phyloP scores from a whole-genome alignment of 2,888 invertebrate genomes.

The Melikaiella ostensackeni region DNA sequence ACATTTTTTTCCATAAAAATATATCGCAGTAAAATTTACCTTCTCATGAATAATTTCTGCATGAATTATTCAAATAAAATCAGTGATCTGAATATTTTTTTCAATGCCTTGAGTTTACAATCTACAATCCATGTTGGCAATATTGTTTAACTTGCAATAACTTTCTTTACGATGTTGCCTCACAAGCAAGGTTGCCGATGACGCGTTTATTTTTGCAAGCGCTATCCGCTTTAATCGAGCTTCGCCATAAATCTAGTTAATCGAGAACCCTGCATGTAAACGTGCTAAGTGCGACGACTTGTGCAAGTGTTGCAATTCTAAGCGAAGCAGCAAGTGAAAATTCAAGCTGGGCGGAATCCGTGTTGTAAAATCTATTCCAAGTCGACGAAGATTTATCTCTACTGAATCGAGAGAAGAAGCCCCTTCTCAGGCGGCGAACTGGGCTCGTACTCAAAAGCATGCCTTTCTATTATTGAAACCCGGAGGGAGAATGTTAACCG shows the following conservation, averaged over 20 bases:
- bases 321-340: conserved; percentile 32
- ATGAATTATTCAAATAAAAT: no score
- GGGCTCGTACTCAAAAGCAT: conserved; percentile 67
- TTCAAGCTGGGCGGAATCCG: conserved; percentile 23
- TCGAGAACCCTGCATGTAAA: conserved; percentile 16
- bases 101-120: no score
- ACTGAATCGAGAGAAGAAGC: conserved; percentile 39
- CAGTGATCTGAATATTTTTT: no score
- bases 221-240: conserved; percentile 33
- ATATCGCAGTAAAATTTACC: no score
- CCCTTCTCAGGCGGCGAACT: conserved; percentile 44
- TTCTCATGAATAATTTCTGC: no score
- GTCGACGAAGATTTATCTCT: conserved; percentile 55
- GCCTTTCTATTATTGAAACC: conserved; percentile 74
- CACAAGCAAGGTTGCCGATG: conserved; percentile 15
- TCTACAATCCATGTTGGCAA: background rate
- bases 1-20: no score
- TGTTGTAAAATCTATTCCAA: conserved; percentile 51
- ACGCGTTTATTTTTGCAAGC: conserved; percentile 30
- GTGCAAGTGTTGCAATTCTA: conserved; percentile 37
- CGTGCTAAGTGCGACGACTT: conserved; percentile 28
- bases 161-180: background rate
- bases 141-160: background rate
- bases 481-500: conserved; percentile 54
- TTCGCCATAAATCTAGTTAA: conserved; percentile 34